phyloP scores from a whole-genome alignment of 2,888 invertebrate genomes.

The Hypena proboscidalis region DNA sequence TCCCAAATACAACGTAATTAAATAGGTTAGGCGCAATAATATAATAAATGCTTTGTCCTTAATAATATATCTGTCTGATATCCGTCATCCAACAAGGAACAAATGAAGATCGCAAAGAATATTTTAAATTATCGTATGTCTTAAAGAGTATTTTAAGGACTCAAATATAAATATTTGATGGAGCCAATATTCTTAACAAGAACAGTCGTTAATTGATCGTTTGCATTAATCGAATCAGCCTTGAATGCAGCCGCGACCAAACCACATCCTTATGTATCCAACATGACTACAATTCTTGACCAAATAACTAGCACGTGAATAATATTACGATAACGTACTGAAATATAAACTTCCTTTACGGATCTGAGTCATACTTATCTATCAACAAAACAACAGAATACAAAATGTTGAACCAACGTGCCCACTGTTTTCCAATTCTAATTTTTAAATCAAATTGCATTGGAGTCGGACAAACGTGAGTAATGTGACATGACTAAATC shows the following conservation, averaged over 20 bases:
- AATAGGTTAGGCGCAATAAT: no score
- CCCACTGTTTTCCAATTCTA: conserved; percentile 17
- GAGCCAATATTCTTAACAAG: conserved; percentile 21
- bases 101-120: not conserved
- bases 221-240: conserved; percentile 37
- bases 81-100: no score
- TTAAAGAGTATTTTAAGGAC: conserved; percentile 14
- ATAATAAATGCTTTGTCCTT: no score
- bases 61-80: no score
- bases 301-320: conserved; percentile 29
- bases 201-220: conserved; percentile 34
- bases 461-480: no score
- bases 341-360: conserved; percentile 34
- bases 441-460: conserved; percentile 1
- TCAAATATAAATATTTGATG: conserved; percentile 28
- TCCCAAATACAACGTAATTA: no score
- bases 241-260: conserved; percentile 31
- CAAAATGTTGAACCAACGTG: not conserved
- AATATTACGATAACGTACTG: conserved; percentile 31
- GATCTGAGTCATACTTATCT: conserved; percentile 25
- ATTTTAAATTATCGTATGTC: conserved; percentile 8
- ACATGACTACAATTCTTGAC: conserved; percentile 27
- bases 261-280: conserved; percentile 16
- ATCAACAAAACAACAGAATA: conserved; percentile 15
- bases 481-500: no score